Evolutionary conservation across 2,113 vertebrate genomes (phyloP).

Genomic region (Porphyrio hochstetteri): DNA sequence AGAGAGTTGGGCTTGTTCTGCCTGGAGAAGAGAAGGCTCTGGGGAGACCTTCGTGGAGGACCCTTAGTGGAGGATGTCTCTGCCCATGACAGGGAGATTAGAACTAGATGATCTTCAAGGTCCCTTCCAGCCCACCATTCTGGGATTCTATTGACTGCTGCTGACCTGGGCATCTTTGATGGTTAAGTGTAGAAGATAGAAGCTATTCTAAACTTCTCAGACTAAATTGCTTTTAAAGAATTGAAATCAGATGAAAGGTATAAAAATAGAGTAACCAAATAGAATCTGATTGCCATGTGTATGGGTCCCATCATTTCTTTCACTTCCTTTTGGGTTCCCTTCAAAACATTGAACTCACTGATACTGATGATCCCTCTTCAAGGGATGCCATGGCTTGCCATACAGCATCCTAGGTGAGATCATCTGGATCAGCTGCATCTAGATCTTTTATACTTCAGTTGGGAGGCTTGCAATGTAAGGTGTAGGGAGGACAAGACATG

Average conservation of each 20-base stretch:
- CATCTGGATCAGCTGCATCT: rapidly evolving
- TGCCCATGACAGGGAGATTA: no score
- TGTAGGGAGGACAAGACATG: neutral
- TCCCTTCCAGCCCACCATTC: no score
- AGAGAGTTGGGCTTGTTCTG: no score
- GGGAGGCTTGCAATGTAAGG: neutral
- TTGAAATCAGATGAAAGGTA: neutral
- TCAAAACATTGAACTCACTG: neutral
- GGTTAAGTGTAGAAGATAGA: neutral
- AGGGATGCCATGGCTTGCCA: neutral
- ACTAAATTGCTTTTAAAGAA: neutral
- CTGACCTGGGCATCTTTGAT: neutral
- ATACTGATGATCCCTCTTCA: neutral
- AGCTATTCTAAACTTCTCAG: neutral
- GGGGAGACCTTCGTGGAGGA: no score
- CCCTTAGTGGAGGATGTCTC: no score
- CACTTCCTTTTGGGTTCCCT: neutral
- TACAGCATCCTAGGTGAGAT: neutral
- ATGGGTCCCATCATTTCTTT: neutral
- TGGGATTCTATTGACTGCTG: neutral
- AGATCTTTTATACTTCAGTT: neutral
- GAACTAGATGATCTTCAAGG: no score
- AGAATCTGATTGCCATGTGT: neutral
- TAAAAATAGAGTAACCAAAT: neutral
- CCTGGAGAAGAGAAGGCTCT: no score